Base-by-base conservation (phyloP, 2,797 vertebrate genomes). In the Periparus ater region DNA sequence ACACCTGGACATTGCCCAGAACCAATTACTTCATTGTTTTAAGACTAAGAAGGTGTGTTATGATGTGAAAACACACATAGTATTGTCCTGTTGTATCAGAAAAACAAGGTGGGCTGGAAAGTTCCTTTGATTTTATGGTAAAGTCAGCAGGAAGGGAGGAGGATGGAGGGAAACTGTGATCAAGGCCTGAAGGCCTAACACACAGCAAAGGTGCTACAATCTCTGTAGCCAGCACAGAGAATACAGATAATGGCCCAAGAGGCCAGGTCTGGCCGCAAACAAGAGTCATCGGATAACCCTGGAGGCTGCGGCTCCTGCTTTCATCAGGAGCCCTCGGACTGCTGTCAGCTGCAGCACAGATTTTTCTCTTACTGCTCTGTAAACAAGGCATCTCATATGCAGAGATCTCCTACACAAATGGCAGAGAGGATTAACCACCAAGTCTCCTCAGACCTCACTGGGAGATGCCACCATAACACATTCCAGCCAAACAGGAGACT, bases 111-210 rank as follows among this genome's bases (percentile, higher is more conserved):
- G 54, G 29, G 50, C 45, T 86, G 20, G n/a, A 50, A 83, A 51
- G 22, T 34, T 30, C n/a, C 13, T 3, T 25, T 48, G 50, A 67
- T 58, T 77, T 63, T 17, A 10, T 9, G 40, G 17, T 54, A 17
- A 65, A 78, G 60, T 34, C 38, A 76, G 57, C n/a, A n/a, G 72
- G 60, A 76, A 47, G 27, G 47, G 53, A 71, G 32, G 20, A 85
- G n/a, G 30, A 30, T 0, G 4, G 8, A 0, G 2, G 61, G 45
- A 86, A 71, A 53, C 14, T 58, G 30, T 2, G 4, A 61, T 65
- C 63, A 42, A 72, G 20, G 30, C 23, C 25, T 26, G 5, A 9
- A 8, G 23, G 25, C 20, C 44, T 40, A n/a, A 29, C 29, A 51
- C 32, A 22, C 6, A 44, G 32, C 29, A 11, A 4, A 42, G 25